Conservation (phyloP, 1,140 invertebrate species). For the Elymnias hypermnestra region DNA sequence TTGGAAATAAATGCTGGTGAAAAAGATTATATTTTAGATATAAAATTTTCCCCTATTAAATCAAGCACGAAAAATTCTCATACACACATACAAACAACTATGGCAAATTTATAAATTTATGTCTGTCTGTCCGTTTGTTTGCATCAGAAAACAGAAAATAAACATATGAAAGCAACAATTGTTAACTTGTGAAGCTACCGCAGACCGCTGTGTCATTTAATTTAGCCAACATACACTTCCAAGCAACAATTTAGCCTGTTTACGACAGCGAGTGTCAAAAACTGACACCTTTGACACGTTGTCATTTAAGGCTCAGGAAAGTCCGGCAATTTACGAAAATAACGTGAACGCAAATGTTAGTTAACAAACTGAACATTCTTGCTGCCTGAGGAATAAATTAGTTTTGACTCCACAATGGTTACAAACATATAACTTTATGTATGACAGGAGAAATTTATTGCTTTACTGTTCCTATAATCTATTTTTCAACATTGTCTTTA, state of each 20-base stretch:
- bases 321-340: constrained; percentile 1
- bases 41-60: too few species aligned
- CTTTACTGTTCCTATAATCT: constrained; percentile 18
- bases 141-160: too few species aligned
- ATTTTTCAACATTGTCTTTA: constrained; percentile 19
- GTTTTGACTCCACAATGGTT: constrained; percentile 42
- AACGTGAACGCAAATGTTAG: constrained; percentile 18
- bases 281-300: constrained; percentile 6
- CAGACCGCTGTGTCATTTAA: constrained; percentile 10
- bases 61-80: too few species aligned
- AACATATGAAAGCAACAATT: too few species aligned
- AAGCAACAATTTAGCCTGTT: constrained; percentile 23
- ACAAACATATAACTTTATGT: constrained; percentile 56
- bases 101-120: too few species aligned
- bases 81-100: too few species aligned
- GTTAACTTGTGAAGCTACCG: background rate
- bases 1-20: too few species aligned
- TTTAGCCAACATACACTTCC: constrained; percentile 17
- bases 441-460: constrained; percentile 43
- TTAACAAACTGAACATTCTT: constrained; percentile 22
- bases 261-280: constrained; percentile 19
- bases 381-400: constrained; percentile 43
- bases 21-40: too few species aligned
- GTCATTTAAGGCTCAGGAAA: constrained; percentile 4
- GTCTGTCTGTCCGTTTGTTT: too few species aligned